A percentile compares a stretch with the other conserved stretches of the same genome.
Evolutionary conservation across 2,113 vertebrate genomes (phyloP).

Genomic region (Lonchura striata): DNA sequence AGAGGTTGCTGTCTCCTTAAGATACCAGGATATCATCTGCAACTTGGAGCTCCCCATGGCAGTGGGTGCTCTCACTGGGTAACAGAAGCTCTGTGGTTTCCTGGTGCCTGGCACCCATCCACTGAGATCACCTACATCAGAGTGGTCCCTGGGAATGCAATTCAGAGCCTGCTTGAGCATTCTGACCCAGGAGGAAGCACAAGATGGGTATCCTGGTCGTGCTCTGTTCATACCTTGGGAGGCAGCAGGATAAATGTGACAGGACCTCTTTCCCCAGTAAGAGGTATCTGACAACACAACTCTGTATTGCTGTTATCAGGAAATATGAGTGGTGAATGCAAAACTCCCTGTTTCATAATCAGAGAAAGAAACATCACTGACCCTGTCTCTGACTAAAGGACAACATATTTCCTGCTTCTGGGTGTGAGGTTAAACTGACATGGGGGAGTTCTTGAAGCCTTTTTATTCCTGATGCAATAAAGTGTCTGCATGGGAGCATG

Average conservation of each 20-base stretch:
- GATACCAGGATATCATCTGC: background rate
- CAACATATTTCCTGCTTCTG: background rate
- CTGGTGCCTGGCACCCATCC: background rate
- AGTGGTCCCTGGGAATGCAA: background rate
- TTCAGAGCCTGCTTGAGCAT: background rate
- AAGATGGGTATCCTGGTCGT: background rate
- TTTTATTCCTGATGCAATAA: background rate
- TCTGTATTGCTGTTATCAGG: background rate
- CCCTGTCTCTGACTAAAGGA: background rate
- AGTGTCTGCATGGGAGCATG: rapidly evolving
- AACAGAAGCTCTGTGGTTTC: background rate
- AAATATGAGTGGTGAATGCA: background rate
- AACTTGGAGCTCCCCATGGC: background rate
- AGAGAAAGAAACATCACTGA: background rate
- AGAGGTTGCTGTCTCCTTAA: background rate
- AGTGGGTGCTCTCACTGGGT: background rate
- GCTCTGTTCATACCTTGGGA: rapidly evolving
- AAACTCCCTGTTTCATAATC: background rate
- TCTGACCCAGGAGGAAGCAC: background rate
- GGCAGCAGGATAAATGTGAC: rapidly evolving
- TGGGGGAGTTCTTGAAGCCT: background rate
- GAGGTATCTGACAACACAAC: background rate
- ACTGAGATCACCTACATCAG: rapidly evolving
- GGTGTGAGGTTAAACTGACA: background rate
- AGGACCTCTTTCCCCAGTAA: background rate